Percentiles rank a stretch among this genome's conserved stretches.
Evolutionary conservation across 2,797 vertebrate genomes (phyloP).

Genomic region (Argyrosomus regius): DNA sequence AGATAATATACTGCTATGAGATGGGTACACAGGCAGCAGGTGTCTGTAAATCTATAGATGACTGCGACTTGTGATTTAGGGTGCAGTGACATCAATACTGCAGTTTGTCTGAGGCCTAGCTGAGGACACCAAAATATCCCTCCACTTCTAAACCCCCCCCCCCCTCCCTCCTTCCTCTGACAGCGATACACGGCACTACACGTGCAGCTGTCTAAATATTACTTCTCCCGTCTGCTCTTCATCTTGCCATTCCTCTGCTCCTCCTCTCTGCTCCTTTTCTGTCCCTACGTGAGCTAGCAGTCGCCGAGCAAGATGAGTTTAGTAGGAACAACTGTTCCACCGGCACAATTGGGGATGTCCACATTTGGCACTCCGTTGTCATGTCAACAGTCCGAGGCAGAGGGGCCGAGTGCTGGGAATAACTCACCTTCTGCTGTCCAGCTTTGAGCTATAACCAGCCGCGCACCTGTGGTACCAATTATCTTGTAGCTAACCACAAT

Average conservation of each 20-base stretch:
- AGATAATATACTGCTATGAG: constrained; percentile 41
- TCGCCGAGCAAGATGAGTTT: constrained; percentile 62
- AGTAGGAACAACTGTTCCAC: constrained; percentile 73
- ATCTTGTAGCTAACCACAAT: constrained; percentile 46
- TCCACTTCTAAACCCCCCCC: neutral
- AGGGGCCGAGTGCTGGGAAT: constrained; percentile 56
- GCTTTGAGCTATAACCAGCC: constrained; percentile 51
- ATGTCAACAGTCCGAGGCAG: constrained; percentile 45
- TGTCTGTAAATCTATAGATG: constrained; percentile 70
- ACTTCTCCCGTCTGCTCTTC: constrained; percentile 75
- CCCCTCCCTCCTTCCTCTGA: constrained; percentile 43
- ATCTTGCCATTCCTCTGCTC: constrained; percentile 55
- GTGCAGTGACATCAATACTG: constrained; percentile 77
- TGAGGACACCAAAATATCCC: constrained; percentile 71
- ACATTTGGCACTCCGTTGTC: constrained; percentile 72
- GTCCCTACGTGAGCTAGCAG: constrained; percentile 57
- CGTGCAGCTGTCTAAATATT: constrained; percentile 88
- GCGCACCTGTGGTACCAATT: constrained; percentile 66
- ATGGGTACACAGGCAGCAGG: constrained; percentile 55
- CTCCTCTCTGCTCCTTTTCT: constrained; percentile 53
- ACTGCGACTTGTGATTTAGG: constrained; percentile 67
- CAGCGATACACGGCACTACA: constrained; percentile 73
- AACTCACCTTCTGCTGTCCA: constrained; percentile 61
- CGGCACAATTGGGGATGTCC: constrained; percentile 70
- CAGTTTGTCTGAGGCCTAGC: constrained; percentile 67